Conservation (phyloP, 2,888 invertebrate genomes). For the Ferdinandea cuprea region DNA sequence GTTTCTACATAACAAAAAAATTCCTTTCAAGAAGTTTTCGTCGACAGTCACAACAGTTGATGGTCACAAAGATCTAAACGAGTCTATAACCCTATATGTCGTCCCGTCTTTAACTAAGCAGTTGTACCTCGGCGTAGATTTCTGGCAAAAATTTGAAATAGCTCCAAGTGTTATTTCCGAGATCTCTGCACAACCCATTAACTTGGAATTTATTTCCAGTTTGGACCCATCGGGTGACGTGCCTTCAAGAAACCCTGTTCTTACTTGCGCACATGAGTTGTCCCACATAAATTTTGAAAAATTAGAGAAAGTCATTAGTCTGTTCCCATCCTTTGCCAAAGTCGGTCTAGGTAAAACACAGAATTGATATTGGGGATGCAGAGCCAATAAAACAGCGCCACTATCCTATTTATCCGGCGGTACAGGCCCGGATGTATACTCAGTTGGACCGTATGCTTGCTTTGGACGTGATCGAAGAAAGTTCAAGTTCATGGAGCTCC, state of each 20-base stretch:
- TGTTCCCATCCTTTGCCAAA: constrained; percentile 4
- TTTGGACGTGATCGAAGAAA: too few species aligned
- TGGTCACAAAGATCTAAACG: not conserved
- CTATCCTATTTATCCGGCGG: too few species aligned
- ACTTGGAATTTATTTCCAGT: not conserved
- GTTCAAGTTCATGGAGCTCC: too few species aligned
- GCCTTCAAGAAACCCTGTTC: not conserved
- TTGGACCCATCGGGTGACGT: not conserved
- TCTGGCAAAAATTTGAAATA: not conserved
- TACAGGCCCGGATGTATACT: too few species aligned
- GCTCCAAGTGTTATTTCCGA: not conserved
- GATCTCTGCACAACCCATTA: not conserved
- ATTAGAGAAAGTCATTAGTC: not conserved
- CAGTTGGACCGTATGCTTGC: too few species aligned
- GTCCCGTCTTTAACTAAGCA: not conserved
- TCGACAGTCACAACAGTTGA: not conserved
- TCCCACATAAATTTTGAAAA: not conserved
- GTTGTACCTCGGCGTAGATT: not conserved
- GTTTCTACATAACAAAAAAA: not conserved
- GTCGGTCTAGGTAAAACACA: not conserved
- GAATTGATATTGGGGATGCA: constrained; percentile 9
- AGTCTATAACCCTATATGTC: not conserved
- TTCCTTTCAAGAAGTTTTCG: not conserved
- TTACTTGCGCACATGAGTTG: not conserved
- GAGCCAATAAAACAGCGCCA: not conserved